Evolutionary conservation across 2,113 vertebrate genomes (phyloP), one percentile per base, ranked within the genome.

Genomic region (Epinephelus cyanopodus): DNA sequence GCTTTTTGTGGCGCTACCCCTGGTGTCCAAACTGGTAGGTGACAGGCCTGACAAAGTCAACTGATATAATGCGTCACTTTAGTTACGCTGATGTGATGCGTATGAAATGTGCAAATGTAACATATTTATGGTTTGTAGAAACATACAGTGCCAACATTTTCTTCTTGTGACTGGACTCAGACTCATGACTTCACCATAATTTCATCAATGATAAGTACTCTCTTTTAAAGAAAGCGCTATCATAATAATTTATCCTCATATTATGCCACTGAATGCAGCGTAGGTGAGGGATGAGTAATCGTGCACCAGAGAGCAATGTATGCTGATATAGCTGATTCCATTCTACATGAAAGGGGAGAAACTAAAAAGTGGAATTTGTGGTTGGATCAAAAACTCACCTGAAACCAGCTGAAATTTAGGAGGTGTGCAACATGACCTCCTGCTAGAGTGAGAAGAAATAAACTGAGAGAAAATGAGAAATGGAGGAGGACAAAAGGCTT

Each of bases 201-300:
- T 47, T 14, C 18, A 45, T 45, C 45, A 17, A 33, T 54, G 21
- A 19, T 12, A 45, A 11, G 8, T 56, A 14, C 50, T 53, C 5
- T 4, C 33, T 23, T 9, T n/a, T 37, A 37, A 21, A 25, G 2
- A 77, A 58, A 42, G 21, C n/a, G 15, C 1, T 13, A 45, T 47
- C 37, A 14, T 37, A 52, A 52, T 78, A 0, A 1, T 0, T 21
- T 70, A n/a, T 0, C 5, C 39, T 52, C 5, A 60, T 19, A 56
- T 42, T 37, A 54, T 62, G 19, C 57, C 17, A 81, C 13, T 53
- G 29, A 50, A 61, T 18, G 14, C 42, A 21, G 57, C 56, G 50
- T 70, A 11, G 45, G 19, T 47, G 53, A 64, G 18, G 37, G 37
- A 76, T 81, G 63, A 75, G 23, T 53, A 74, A 74, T 37, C 39